These are phyloP conservation scores for Chrysemys picta DNA, from an alignment of 2,113 vertebrate genomes.

Conservation along the genomic window DNA sequence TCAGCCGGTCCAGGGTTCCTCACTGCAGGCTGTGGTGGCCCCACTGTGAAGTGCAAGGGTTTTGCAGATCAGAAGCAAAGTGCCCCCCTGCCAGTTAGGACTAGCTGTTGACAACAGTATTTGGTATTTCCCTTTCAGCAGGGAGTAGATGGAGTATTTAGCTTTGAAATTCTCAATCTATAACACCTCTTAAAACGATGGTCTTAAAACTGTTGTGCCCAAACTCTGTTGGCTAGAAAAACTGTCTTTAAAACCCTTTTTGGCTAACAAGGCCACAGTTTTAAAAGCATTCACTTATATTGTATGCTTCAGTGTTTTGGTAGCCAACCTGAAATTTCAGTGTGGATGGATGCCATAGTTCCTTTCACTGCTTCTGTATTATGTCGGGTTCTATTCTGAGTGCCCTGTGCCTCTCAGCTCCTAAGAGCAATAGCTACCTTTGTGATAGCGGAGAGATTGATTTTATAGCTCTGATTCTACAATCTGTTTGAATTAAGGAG, in stretches of 20 bases:
- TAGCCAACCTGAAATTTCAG: not conserved
- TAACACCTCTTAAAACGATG: not conserved
- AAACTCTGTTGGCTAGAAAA: not conserved
- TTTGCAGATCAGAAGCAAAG: not conserved
- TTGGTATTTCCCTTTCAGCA: fast-evolving
- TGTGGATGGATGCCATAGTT: not conserved
- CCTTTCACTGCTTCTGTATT: not conserved
- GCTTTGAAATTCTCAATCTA: not conserved
- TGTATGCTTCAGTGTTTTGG: not conserved
- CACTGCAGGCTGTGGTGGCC: fast-evolving
- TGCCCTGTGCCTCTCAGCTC: not conserved
- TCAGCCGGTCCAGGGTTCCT: not conserved
- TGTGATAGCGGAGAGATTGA: not conserved
- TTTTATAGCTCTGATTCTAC: not conserved
- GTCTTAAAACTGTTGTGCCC: not conserved
- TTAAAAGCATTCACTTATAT: not conserved
- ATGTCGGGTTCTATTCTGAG: not conserved
- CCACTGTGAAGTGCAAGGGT: fast-evolving
- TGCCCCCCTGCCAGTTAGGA: fast-evolving
- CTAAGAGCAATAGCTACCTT: not conserved
- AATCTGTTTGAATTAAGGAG: not conserved
- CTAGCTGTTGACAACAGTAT: fast-evolving
- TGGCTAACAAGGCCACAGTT: not conserved
- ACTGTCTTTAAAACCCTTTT: not conserved
- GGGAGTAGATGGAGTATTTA: fast-evolving